phyloP scores from a whole-genome alignment of 2,797 vertebrate species.

The Gymnodraco acuticeps region DNA sequence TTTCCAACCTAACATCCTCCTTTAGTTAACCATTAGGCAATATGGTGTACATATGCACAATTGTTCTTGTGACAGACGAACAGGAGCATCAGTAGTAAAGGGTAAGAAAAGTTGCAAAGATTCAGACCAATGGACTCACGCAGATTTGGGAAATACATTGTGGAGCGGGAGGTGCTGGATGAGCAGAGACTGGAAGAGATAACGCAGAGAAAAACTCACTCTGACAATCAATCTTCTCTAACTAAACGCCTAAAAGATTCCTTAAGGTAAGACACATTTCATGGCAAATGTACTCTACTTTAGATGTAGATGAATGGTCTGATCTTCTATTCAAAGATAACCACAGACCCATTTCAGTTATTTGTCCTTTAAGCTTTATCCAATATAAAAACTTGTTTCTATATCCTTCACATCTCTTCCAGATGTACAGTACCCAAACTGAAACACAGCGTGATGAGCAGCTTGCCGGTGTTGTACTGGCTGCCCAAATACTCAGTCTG shows the following conservation, averaged over 20 bases:
- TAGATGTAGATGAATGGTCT: background rate
- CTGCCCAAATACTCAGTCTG: slow-evolving; percentile 92
- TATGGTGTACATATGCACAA: slow-evolving; percentile 46
- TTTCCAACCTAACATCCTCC: slow-evolving; percentile 52
- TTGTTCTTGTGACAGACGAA: slow-evolving; percentile 12
- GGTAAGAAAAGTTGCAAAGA: slow-evolving; percentile 10
- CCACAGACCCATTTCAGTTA: background rate
- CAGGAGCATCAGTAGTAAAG: background rate
- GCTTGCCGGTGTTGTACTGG: slow-evolving; percentile 92
- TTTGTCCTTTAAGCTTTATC: background rate
- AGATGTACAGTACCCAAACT: slow-evolving; percentile 87
- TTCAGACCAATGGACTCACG: slow-evolving; percentile 65
- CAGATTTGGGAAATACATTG: slow-evolving; percentile 67
- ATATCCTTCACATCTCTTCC: slow-evolving; percentile 20
- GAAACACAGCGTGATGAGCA: slow-evolving; percentile 81
- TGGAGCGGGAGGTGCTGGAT: slow-evolving; percentile 86
- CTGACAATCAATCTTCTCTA: slow-evolving; percentile 61
- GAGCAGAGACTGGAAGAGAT: slow-evolving; percentile 89
- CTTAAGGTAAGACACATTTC: slow-evolving; percentile 76
- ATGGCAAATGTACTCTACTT: background rate
- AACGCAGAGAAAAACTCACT: slow-evolving; percentile 76
- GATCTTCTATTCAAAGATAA: background rate
- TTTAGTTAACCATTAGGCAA: slow-evolving; percentile 70
- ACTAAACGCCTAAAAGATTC: slow-evolving; percentile 72
- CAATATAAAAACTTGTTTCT: background rate